phyloP scores from a whole-genome alignment of 2,888 invertebrate species.

The Mesochorus sp. region DNA sequence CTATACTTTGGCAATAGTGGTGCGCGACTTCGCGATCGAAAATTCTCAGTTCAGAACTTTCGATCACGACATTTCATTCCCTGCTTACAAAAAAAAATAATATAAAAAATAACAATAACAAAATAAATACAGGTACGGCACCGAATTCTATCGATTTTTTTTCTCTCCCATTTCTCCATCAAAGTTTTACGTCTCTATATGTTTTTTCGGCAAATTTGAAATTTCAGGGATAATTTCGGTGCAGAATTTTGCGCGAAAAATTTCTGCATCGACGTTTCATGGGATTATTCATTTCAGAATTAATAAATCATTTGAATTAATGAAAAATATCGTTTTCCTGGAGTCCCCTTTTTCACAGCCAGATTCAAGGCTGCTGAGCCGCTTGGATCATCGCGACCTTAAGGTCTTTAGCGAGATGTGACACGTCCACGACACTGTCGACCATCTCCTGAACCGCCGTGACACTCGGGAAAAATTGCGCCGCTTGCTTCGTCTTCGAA shows the following conservation, averaged over 20 bases:
- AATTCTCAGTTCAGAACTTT: slow-evolving; percentile 20
- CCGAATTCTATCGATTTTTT: background rate
- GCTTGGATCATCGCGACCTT: slow-evolving; percentile 89
- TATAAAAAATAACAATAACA: background rate
- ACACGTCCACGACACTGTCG: slow-evolving; percentile 93
- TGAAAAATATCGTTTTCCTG: background rate
- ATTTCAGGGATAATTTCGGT: slow-evolving; percentile 28
- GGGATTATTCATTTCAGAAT: too few species aligned
- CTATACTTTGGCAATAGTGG: slow-evolving; percentile 67
- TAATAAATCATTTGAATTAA: too few species aligned
- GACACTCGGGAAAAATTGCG: slow-evolving; percentile 95
- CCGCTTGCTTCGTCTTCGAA: slow-evolving; percentile 94
- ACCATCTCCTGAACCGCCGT: slow-evolving; percentile 96
- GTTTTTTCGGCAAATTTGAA: slow-evolving; percentile 17
- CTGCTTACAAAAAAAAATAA: slow-evolving; percentile 23
- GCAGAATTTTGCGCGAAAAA: slow-evolving; percentile 18
- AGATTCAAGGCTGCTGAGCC: slow-evolving; percentile 83
- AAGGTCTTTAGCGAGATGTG: slow-evolving; percentile 91
- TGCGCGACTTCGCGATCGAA: slow-evolving; percentile 32
- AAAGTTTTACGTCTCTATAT: background rate
- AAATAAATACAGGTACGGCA: background rate
- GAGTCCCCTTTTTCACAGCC: background rate
- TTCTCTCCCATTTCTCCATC: background rate
- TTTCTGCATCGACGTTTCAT: background rate
- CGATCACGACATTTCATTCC: slow-evolving; percentile 4